Conservation (phyloP, 2,797 vertebrate species). For the Diglossa cyanea region DNA sequence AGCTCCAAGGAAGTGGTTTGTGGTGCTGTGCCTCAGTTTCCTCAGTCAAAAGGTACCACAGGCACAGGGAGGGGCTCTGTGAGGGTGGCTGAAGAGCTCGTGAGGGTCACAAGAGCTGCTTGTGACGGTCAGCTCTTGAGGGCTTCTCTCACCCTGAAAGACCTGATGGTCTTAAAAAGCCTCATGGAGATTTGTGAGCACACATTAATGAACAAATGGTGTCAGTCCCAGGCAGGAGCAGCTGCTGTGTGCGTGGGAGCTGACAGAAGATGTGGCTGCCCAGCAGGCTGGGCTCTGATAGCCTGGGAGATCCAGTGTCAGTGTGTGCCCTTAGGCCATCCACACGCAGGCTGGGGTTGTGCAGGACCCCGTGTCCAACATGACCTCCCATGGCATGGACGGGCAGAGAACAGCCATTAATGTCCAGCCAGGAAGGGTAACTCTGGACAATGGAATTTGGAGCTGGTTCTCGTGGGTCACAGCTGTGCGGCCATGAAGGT, state of each 20-base stretch:
- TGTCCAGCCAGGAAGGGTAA: neutral
- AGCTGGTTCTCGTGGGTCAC: neutral
- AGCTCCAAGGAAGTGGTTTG: neutral
- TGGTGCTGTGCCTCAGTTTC: neutral
- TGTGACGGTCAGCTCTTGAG: neutral
- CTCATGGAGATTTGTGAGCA: neutral
- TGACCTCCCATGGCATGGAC: neutral
- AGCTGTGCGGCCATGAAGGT: neutral
- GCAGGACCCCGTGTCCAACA: neutral
- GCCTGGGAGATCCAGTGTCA: neutral
- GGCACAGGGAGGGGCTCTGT: neutral
- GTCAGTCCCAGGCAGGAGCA: constrained; percentile 52
- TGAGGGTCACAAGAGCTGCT: neutral
- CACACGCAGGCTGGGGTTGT: neutral
- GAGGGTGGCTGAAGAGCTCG: neutral
- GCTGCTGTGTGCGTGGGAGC: constrained; percentile 21
- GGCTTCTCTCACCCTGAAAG: neutral
- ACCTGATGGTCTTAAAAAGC: neutral
- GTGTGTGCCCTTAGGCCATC: neutral
- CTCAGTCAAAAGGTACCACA: neutral
- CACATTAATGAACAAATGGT: neutral
- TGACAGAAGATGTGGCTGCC: constrained; percentile 11
- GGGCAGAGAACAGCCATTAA: neutral
- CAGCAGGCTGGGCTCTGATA: neutral
- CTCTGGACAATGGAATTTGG: neutral